Conservation (phyloP, 2,888 invertebrate species). For the Yponomeuta sedellus region DNA sequence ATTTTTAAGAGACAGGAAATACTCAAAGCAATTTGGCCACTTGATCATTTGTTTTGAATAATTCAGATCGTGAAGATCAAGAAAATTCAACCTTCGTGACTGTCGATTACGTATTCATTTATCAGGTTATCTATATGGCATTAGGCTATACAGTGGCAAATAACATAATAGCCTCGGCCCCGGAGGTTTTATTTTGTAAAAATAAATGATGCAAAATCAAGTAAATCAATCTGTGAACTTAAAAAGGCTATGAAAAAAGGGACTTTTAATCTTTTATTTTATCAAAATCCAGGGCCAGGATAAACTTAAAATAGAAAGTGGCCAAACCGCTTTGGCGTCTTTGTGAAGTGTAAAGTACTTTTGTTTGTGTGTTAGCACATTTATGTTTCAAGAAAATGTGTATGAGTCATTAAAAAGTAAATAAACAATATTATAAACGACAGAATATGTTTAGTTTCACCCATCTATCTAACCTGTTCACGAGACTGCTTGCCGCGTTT, state of each 20-base stretch:
- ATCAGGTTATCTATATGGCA: too few relatives aligned
- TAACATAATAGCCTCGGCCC: too few relatives aligned
- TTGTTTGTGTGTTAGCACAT: background rate
- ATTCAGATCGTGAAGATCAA: too few relatives aligned
- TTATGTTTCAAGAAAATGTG: conserved; percentile 18
- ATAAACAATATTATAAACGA: conserved; percentile 37
- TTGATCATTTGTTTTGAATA: background rate
- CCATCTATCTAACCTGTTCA: conserved; percentile 82
- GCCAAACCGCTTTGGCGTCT: background rate
- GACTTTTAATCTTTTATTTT: too few relatives aligned
- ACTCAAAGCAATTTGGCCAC: background rate
- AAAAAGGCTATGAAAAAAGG: too few relatives aligned
- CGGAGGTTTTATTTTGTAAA: too few relatives aligned
- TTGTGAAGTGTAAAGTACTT: background rate
- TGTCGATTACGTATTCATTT: too few relatives aligned
- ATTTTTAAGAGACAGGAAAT: background rate
- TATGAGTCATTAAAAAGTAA: conserved; percentile 34
- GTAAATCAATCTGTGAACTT: too few relatives aligned
- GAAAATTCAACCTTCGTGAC: too few relatives aligned
- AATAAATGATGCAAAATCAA: too few relatives aligned
- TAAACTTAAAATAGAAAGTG: background rate
- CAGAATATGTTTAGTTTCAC: conserved; percentile 60
- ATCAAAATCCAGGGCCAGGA: background rate
- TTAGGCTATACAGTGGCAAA: too few relatives aligned
- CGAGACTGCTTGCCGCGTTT: conserved; percentile 86